Evolutionary conservation across 1,140 invertebrate species (phyloP), one percentile per base, ranked within the genome.

Genomic region (Macrosteles quadrilineatus): DNA sequence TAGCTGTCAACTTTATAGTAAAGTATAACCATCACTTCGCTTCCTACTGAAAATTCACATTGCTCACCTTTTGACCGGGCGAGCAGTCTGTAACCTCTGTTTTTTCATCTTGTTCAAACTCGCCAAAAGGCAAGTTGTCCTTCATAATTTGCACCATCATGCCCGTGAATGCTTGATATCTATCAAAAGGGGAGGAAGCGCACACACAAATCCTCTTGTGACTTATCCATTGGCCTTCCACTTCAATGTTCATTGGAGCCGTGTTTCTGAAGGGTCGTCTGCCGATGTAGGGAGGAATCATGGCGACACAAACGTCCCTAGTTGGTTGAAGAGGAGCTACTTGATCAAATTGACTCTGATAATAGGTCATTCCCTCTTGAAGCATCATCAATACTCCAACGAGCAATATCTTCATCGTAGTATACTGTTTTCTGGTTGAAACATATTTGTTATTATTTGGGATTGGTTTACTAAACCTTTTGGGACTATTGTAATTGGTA

Each of bases 71-170:
- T 19, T 21, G 4, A n/a, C 47, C 47, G 3, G 47, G 47, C 21
- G 47, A 19, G n/a, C 47, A 50, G 47, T 50, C 47, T 50, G 47
- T 21, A 50, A 19, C n/a, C n/a, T 50, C 47, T 19, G n/a, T 50
- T 50, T 50, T 50, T 4, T 50, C n/a, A 50, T 50, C 47, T 11
- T 4, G n/a, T 21, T 50, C 47, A 21, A 50, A 19, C 47, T 50
- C 47, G 4, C 47, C 47, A 50, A 11, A 50, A 4, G 47, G 47
- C 3, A 50, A n/a, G 21, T 50, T 50, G 14, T 50, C 4, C n/a
- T 19, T 50, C n/a, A 19, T 50, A 21, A 50, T 50, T 21, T 50
- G 47, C 47, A 50, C 47, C 47, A 50, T 50, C 47, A 50, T 50
- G n/a, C 47, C 47, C 2, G 47, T 9, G 47, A 50, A 50, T 3